Conservation (phyloP, 2,797 vertebrate genomes). For the Fringilla coelebs region DNA sequence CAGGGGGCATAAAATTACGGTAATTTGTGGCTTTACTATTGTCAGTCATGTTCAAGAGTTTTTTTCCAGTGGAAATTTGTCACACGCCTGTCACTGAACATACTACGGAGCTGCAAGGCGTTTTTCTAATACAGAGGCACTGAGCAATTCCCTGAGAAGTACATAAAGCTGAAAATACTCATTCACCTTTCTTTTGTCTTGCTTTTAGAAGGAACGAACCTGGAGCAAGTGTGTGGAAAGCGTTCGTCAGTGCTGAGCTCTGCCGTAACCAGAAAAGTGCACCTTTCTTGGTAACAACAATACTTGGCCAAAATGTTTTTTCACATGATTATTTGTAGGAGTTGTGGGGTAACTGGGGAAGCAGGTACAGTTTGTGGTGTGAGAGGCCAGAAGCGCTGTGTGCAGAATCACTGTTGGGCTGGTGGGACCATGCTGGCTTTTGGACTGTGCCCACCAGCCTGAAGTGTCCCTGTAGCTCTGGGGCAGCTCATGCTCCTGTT, state of each 20-base stretch:
- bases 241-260: background rate
- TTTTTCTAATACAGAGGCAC: slow-evolving; percentile 39
- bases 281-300: background rate
- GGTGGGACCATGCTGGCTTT: fast-evolving
- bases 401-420: fast-evolving
- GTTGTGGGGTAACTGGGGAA: background rate
- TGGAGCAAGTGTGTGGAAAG: background rate
- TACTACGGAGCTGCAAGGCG: slow-evolving; percentile 27
- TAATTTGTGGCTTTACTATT: slow-evolving; percentile 73
- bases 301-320: background rate
- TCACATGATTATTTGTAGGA: background rate
- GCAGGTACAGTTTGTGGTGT: background rate
- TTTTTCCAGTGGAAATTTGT: slow-evolving; percentile 69
- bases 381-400: fast-evolving
- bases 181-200: slow-evolving; percentile 20
- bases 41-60: slow-evolving; percentile 53
- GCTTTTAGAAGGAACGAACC: background rate
- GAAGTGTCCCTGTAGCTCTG: background rate
- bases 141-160: slow-evolving; percentile 41
- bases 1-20: slow-evolving; percentile 73
- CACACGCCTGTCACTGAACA: background rate
- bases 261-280: background rate
- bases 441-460: background rate
- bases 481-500: background rate
- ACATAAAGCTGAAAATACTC: slow-evolving; percentile 27